A percentile compares a stretch with the other conserved stretches of the same genome.
Evolutionary conservation across 64 coral and sea anemone species (phyloP).

Genomic region (Dendronephthya gigantea): DNA sequence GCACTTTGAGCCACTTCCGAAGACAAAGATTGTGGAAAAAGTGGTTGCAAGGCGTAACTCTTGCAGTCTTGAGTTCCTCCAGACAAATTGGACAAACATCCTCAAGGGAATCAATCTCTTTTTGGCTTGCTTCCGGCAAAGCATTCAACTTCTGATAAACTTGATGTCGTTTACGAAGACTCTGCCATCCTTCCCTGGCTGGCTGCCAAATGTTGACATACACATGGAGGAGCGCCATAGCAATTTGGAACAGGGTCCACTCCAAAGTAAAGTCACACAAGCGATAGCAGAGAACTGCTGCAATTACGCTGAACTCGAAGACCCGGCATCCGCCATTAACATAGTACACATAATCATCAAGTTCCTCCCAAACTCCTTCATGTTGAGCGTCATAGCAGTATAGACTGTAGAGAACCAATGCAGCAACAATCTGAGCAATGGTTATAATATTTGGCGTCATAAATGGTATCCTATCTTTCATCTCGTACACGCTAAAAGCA

Average conservation of each 20-base stretch:
- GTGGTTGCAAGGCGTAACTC: conserved; percentile 87
- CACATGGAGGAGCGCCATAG: conserved; percentile 80
- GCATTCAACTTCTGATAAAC: conserved; percentile 81
- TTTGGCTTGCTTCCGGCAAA: conserved; percentile 58
- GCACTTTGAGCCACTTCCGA: conserved; percentile 85
- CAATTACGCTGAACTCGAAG: conserved; percentile 91
- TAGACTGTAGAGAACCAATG: conserved; percentile 64
- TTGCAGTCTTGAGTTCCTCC: conserved; percentile 73
- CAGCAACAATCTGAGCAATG: conserved; percentile 82
- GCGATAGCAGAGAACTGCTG: conserved; percentile 80
- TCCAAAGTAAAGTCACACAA: conserved; percentile 89
- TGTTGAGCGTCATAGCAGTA: conserved; percentile 80
- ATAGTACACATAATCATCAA: conserved; percentile 97
- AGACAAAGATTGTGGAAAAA: conserved; percentile 85
- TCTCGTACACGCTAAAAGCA: conserved; percentile 67
- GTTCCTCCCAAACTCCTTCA: conserved; percentile 74
- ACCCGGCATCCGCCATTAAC: conserved; percentile 81
- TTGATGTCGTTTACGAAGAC: conserved; percentile 57
- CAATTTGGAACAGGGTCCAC: conserved; percentile 84
- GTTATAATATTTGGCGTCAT: conserved; percentile 97
- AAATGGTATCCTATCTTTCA: conserved; percentile 90
- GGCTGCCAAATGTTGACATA: conserved; percentile 97
- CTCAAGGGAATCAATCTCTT: conserved; percentile 74
- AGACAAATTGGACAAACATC: conserved; percentile 94
- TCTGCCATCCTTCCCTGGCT: conserved; percentile 87